Conservation (phyloP, 2,888 invertebrate species). For the Lithophane semibrunnea region DNA sequence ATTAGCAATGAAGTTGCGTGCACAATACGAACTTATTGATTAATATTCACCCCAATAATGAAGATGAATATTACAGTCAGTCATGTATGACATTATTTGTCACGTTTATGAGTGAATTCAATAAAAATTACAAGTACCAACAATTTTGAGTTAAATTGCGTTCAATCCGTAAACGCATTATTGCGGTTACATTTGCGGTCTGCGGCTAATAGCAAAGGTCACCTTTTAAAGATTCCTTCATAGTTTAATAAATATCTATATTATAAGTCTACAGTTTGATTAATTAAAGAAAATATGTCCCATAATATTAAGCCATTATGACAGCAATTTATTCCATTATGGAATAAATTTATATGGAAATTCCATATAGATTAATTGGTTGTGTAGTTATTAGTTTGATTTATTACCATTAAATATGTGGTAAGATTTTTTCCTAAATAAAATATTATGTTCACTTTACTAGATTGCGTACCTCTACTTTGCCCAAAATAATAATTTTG, state of each 20-base stretch:
- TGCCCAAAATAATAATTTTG: background rate
- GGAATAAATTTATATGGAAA: no score
- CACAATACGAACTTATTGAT: background rate
- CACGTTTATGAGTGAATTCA: background rate
- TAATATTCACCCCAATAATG: background rate
- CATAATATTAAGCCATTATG: background rate
- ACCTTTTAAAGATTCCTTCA: background rate
- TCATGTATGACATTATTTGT: background rate
- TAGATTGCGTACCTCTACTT: background rate
- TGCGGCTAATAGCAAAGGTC: background rate
- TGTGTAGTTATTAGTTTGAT: conserved; percentile 22
- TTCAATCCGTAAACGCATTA: conserved; percentile 11
- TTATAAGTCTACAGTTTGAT: conserved; percentile 9
- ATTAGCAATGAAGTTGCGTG: background rate
- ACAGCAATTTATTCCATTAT: conserved; percentile 7
- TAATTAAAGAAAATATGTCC: background rate
- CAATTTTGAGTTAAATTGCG: conserved; percentile 1
- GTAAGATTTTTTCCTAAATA: conserved; percentile 17
- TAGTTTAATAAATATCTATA: background rate
- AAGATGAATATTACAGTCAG: no score
- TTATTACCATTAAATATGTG: conserved; percentile 1
- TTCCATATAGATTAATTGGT: conserved; percentile 17
- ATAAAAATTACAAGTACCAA: conserved; percentile 1
- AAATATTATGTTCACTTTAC: background rate
- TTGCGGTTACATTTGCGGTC: conserved; percentile 19